A percentile compares a stretch with the other conserved stretches of the same genome.
Evolutionary conservation across 2,113 vertebrate genomes (phyloP).

Genomic region (Condylura cristata): DNA sequence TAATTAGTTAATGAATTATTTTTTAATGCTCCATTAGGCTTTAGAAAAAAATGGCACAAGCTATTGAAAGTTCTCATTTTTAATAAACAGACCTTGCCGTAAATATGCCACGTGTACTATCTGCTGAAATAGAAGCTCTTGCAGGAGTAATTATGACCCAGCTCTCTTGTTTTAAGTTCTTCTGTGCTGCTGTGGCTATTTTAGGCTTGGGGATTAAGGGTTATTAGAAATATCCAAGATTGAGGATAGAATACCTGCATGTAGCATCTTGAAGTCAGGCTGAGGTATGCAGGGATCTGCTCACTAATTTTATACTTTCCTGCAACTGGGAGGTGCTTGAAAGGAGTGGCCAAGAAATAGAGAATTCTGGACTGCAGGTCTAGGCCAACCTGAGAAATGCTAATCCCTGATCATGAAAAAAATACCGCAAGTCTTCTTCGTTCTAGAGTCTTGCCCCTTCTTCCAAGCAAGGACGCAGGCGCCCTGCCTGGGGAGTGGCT

Average conservation of each 20-base stretch:
- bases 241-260: background rate
- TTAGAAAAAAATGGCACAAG: slow-evolving; percentile 62
- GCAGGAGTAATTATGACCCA: slow-evolving; percentile 56
- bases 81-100: slow-evolving; percentile 75
- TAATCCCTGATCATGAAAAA: background rate
- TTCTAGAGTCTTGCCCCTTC: background rate
- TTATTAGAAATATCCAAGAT: background rate
- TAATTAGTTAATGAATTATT: slow-evolving; percentile 89
- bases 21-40: slow-evolving; percentile 85
- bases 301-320: background rate
- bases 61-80: slow-evolving; percentile 81
- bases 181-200: slow-evolving; percentile 38
- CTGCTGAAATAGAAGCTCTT: slow-evolving; percentile 55
- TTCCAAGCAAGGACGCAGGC: slow-evolving; percentile 13
- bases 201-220: slow-evolving; percentile 52
- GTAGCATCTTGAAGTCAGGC: background rate
- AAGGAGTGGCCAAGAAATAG: background rate
- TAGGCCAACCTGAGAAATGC: slow-evolving; percentile 21
- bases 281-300: background rate
- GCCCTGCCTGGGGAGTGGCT: slow-evolving; percentile 25
- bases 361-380: background rate
- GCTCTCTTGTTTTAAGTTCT: slow-evolving; percentile 63
- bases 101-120: slow-evolving; percentile 53
- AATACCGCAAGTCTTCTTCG: background rate
- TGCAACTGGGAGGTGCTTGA: background rate